Base-by-base conservation (phyloP, 2,113 vertebrate genomes). In the Eurypyga helias region DNA sequence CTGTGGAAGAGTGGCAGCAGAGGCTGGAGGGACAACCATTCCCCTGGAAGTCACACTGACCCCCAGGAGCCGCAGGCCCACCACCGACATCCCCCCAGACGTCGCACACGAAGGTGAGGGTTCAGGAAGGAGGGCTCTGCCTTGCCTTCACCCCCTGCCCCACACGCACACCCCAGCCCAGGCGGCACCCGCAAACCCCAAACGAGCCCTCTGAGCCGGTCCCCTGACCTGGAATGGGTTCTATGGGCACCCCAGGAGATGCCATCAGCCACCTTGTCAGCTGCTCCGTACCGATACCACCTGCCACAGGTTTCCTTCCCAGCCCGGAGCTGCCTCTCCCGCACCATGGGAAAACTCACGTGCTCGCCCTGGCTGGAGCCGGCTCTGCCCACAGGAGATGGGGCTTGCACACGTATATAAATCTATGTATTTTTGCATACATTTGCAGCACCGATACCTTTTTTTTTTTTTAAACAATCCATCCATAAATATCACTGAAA, bases 401-500 rank as follows among this genome's bases (percentile, higher is more conserved):
- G 15, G 33, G 43, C 66, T 21, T 38, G 51, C 57, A 49, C 54
- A 5, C 38, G 12, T 54, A 20, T 38, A 57, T 41, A 36, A 10
- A 76, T 11, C 23, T 3, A 64, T 29, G 41, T 83, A 54, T 64
- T 89, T 97, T 93, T 94, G 85, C 94, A 96, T 96, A 90, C 88
- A 82, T 90, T 97, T 97, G 95, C 49, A 52, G 87, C 51, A 96
- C 96, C 6, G 57, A 93, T 83, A 96, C 96, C 94, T 95, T 97
- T 97, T 97, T 95, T 96, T 96, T 93, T 97, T 82, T 45, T 54
- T 36, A 97, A 98, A 96, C 95, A 98, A 98, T 97, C 96, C 83
- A 72, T 98, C 98, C 98, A 98, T 98, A 98, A 98, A 98, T 98
- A 98, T 98, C 98, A 98, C 97, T 6, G 48, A 95, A 98, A 98